These are phyloP conservation scores for Dromas ardeola DNA, from an alignment of 2,113 vertebrate genomes.

Conservation along the genomic window DNA sequence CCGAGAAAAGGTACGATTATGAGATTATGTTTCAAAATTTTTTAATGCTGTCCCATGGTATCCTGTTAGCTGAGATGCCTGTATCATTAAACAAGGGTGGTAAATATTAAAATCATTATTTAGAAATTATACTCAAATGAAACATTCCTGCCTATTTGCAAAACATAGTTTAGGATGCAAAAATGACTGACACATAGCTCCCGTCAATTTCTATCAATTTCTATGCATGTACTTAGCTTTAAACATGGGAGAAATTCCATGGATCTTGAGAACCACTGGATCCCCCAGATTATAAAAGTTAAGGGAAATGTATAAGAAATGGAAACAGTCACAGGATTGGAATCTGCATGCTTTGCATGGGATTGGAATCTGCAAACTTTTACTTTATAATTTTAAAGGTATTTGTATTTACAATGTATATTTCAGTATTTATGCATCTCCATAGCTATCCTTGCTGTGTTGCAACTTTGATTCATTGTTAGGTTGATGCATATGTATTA, in stretches of 20 bases:
- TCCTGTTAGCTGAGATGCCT: background rate
- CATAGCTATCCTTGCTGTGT: background rate
- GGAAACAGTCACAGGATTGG: background rate
- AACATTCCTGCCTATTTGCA: background rate
- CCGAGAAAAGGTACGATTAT: conserved; percentile 36
- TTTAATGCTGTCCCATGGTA: background rate
- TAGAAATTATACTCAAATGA: background rate
- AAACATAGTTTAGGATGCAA: background rate
- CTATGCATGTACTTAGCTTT: background rate
- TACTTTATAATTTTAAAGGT: background rate
- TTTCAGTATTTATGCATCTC: background rate
- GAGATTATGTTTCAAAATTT: background rate
- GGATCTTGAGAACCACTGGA: background rate
- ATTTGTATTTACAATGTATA: background rate
- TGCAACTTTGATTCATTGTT: background rate
- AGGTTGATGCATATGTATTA: background rate
- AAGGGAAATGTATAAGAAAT: background rate
- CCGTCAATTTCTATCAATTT: background rate
- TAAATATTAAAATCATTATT: background rate
- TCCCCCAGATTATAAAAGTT: background rate
- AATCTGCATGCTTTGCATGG: background rate
- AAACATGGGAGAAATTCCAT: background rate
- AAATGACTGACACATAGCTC: background rate
- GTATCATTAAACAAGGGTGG: background rate
- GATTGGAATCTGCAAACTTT: background rate